Base-by-base conservation (phyloP, 2,113 vertebrate genomes). In the Acinonyx jubatus region DNA sequence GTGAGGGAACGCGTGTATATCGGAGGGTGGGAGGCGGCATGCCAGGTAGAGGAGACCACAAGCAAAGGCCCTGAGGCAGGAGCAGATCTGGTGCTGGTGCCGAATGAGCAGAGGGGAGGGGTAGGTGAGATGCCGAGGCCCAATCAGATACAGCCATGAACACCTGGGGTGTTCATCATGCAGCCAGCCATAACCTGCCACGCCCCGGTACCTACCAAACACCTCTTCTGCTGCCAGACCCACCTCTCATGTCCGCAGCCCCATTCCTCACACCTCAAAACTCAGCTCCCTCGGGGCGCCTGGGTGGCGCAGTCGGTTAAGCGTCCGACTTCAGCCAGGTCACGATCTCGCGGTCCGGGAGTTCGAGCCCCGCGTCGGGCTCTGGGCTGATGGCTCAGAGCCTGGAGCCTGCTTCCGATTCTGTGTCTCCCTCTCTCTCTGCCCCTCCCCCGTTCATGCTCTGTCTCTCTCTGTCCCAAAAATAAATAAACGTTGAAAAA, bases 71-170 rank as follows among this genome's bases (percentile, higher is more conserved):
- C 16, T 55, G 1, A 63, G 55, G 55, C 21, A 19, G 27, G 5
- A 8, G 5, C 0, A 0, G 11, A 15, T 13, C 16, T 25, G 38
- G 52, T 48, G 41, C 14, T 7, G 71, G 36, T 1, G 41, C 0
- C 2, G 61, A n/a, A 33, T 6, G 31, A 48, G 81, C 5, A 19
- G 48, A 27, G 8, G n/a, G 41, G 15, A 71, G 14, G 84, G 36
- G n/a, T 0, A 36, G 33, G 13, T 4, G 3, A 48, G 36, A 9
- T 21, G n/a, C 19, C 0, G 19, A 1, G 16, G 11, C 1, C n/a
- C 12, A 18, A 9, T 4, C 52, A 33, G 52, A 55, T 6, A 55
- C 63, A 76, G 29, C 81, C 29, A 4, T 31, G 78, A 4, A 27
- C 3, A 69, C 5, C 4, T n/a, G 4, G 7, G 11, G 36, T 13